phyloP scores from a whole-genome alignment of 2,113 vertebrate genomes.

The Chloropsis cyanopogon region DNA sequence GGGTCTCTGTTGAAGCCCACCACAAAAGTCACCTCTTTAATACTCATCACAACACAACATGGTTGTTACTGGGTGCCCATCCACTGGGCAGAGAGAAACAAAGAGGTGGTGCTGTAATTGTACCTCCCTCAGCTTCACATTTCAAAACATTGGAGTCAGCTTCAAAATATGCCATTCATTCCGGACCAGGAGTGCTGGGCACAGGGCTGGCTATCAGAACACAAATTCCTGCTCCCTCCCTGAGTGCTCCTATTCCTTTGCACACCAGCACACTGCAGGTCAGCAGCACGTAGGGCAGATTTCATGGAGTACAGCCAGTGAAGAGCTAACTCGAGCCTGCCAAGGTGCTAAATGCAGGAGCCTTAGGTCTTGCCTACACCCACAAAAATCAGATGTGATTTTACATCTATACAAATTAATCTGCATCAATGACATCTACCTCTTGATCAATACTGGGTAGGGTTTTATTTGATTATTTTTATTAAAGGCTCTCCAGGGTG shows the following conservation, averaged over 20 bases:
- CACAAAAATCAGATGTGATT: not conserved
- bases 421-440: not conserved
- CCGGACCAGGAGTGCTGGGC: not conserved
- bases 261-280: not conserved
- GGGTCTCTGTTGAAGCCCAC: not conserved
- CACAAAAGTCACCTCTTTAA: not conserved
- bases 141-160: slow-evolving; percentile 43
- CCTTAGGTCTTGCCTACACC: not conserved
- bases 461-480: not conserved
- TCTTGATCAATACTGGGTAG: not conserved
- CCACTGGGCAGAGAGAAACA: not conserved
- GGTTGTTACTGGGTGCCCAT: not conserved
- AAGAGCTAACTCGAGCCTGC: not conserved
- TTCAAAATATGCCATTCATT: slow-evolving; percentile 49
- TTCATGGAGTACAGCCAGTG: not conserved
- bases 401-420: not conserved
- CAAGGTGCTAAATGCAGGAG: not conserved
- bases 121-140: slow-evolving; percentile 12
- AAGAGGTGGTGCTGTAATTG: slow-evolving; percentile 16
- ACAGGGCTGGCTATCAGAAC: not conserved
- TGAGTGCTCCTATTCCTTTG: not conserved
- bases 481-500: not conserved
- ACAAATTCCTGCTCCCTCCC: not conserved
- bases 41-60: not conserved
- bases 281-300: not conserved